Percentiles rank a stretch among this genome's conserved stretches.
phyloP scores from a whole-genome alignment of 2,113 vertebrate genomes.

The Chaetodon trifascialis region DNA sequence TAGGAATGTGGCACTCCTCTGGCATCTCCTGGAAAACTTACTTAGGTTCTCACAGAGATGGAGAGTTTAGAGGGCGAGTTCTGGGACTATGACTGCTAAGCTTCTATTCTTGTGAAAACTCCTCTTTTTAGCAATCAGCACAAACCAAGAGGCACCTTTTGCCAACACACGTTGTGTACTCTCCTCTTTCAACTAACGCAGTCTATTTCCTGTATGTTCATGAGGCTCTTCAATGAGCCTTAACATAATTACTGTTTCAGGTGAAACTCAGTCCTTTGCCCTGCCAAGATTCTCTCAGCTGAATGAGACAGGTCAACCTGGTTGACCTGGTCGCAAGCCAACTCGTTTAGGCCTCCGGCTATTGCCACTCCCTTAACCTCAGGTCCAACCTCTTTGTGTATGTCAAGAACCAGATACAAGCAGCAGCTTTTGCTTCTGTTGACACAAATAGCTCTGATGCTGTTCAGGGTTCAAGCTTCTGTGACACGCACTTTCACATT shows the following conservation, averaged over 20 bases:
- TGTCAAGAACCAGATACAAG: conserved; percentile 6
- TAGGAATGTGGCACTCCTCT: conserved; percentile 67
- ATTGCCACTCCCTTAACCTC: background rate
- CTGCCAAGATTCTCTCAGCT: background rate
- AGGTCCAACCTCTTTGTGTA: conserved; percentile 13
- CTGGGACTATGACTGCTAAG: background rate
- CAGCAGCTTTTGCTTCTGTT: background rate
- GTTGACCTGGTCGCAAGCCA: background rate
- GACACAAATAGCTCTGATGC: background rate
- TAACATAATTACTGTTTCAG: conserved; percentile 15
- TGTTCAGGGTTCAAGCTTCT: no score
- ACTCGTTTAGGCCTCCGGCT: background rate
- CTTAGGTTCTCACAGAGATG: conserved; percentile 48
- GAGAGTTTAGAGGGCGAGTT: background rate
- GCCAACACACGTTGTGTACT: background rate
- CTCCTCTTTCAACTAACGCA: background rate
- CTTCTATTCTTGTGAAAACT: background rate
- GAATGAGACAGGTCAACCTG: conserved; percentile 6
- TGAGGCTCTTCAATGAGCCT: background rate
- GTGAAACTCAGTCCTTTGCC: background rate
- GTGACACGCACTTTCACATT: no score
- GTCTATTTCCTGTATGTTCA: background rate
- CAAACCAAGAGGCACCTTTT: background rate
- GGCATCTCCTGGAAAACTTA: conserved; percentile 40
- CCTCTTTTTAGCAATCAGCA: background rate